A percentile compares a stretch with the other conserved stretches of the same genome.
phyloP scores from a whole-genome alignment of 2,888 invertebrate species.

The Anoncus sp. region DNA sequence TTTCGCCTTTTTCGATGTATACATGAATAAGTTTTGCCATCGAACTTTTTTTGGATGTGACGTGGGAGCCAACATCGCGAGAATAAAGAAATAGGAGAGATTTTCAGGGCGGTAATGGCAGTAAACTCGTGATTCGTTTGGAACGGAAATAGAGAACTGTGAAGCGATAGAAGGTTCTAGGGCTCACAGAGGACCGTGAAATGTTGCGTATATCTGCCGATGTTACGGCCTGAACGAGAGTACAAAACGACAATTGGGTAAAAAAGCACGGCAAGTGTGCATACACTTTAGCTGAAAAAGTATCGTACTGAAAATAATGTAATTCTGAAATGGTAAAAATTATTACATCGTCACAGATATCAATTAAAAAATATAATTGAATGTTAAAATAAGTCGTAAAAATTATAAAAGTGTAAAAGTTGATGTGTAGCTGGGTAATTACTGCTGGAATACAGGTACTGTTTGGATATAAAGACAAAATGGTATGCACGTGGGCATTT shows the following conservation, averaged over 20 bases:
- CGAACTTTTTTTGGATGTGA: background rate
- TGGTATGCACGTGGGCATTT: constrained; percentile 57
- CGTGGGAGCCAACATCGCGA: background rate
- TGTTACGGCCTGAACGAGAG: background rate
- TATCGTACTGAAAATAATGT: no score
- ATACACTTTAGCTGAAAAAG: background rate
- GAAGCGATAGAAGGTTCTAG: background rate
- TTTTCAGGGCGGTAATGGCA: background rate
- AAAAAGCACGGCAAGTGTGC: background rate
- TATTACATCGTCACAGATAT: no score
- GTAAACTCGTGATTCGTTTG: background rate
- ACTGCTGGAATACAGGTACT: constrained; percentile 25
- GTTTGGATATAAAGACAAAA: no score
- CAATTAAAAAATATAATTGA: background rate
- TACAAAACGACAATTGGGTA: constrained; percentile 1
- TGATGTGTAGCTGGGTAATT: constrained; percentile 23
- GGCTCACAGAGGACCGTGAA: background rate
- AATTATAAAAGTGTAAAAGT: background rate
- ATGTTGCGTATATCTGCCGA: constrained; percentile 11
- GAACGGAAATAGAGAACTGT: background rate
- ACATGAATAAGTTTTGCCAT: constrained; percentile 38
- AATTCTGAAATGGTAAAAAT: no score
- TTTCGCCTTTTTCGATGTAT: constrained; percentile 24
- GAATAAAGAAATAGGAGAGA: background rate
- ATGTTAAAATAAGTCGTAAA: background rate